phyloP scores from a whole-genome alignment of 2,888 invertebrate species.

The Tetragnatha montana region DNA sequence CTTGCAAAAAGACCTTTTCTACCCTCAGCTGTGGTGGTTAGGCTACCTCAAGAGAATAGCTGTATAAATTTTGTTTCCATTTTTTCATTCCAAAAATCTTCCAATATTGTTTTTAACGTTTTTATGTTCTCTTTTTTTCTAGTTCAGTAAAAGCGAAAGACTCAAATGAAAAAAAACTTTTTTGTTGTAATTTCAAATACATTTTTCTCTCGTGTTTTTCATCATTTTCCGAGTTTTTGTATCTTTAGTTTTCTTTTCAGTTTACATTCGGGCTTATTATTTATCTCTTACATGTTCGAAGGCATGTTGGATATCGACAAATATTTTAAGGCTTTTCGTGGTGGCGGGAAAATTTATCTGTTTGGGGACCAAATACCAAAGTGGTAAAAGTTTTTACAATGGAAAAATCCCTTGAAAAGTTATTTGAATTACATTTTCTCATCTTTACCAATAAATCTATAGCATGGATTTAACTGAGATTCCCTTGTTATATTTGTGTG shows the following conservation, averaged over 20 bases:
- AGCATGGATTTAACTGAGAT: background rate
- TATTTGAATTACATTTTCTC: background rate
- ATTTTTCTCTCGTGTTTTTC: background rate
- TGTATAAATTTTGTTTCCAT: background rate
- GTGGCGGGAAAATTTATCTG: background rate
- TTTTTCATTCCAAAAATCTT: conserved; percentile 7
- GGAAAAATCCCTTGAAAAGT: background rate
- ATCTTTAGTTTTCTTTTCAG: background rate
- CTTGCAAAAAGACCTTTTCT: conserved; percentile 9
- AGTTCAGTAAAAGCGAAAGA: background rate
- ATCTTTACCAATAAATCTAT: background rate
- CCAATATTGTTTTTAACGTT: background rate
- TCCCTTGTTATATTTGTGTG: background rate
- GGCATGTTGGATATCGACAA: background rate
- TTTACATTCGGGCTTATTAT: background rate
- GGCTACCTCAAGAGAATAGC: background rate
- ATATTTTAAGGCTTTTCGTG: background rate
- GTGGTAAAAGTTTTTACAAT: background rate
- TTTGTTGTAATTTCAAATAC: background rate
- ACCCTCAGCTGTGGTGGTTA: background rate
- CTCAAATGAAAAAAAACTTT: background rate
- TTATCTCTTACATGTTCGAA: background rate
- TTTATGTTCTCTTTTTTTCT: background rate
- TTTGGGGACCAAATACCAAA: background rate
- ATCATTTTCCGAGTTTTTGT: background rate